Evolutionary conservation across 92 coral and sea anemone genomes (phyloP).

Genomic region (Porites cylindrica): DNA sequence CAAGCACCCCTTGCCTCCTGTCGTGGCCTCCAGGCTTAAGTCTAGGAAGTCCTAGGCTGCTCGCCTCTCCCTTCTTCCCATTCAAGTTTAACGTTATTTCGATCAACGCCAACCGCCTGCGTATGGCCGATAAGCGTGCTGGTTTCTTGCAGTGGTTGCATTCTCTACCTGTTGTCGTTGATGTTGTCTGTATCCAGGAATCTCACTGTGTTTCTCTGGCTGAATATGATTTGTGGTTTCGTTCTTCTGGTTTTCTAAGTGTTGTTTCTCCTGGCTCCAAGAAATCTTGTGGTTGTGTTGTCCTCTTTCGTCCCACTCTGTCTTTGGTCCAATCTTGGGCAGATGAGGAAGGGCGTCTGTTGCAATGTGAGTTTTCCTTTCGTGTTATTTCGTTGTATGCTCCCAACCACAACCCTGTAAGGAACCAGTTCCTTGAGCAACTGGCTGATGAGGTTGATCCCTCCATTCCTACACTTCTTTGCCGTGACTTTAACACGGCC

Average conservation of each 20-base stretch:
- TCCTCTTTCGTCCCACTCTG: not conserved
- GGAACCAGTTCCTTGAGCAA: not conserved
- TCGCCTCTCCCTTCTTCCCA: no score
- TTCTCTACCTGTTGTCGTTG: no score
- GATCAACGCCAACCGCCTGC: no score
- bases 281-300: not conserved
- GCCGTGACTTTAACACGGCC: conserved; percentile 34
- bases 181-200: no score
- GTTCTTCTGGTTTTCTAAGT: not conserved
- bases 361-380: not conserved
- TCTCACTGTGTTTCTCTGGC: no score
- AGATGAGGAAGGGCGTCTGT: not conserved
- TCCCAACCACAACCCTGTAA: conserved; percentile 39
- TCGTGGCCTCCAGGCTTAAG: no score
- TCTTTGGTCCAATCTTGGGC: not conserved
- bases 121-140: no score
- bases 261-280: not conserved
- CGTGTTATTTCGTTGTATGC: not conserved
- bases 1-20: no score
- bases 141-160: no score
- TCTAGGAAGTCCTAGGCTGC: no score
- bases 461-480: not conserved
- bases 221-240: conserved; percentile 8
- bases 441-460: not conserved
- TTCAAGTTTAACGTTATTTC: no score